phyloP scores from a whole-genome alignment of 1,140 invertebrate genomes.

The Drosophila malerkotliana region DNA sequence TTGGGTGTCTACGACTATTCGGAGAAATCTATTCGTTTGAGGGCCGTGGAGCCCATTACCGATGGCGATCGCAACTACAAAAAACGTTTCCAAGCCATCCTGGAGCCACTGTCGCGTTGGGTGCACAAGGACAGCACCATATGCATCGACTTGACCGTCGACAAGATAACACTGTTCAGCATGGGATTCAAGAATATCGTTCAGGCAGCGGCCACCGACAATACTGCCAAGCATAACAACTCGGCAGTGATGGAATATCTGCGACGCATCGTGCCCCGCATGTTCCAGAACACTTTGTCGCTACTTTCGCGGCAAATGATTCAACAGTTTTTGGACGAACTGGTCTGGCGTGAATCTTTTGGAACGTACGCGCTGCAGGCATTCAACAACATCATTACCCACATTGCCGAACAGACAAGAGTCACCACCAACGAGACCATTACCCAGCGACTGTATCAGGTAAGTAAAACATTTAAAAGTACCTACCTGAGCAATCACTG shows the following conservation, averaged over 20 bases:
- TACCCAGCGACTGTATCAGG: conserved; percentile 84
- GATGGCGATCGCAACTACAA: conserved; percentile 91
- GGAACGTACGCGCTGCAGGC: conserved; percentile 90
- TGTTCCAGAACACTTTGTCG: conserved; percentile 95
- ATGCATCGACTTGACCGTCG: conserved; percentile 92
- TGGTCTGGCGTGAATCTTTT: conserved; percentile 91
- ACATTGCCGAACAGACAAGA: conserved; percentile 91
- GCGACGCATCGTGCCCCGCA: conserved; percentile 92
- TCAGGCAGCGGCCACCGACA: conserved; percentile 88
- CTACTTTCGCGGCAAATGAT: conserved; percentile 92
- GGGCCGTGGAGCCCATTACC: conserved; percentile 91
- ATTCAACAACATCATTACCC: conserved; percentile 91
- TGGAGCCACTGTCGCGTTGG: conserved; percentile 91
- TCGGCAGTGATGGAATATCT: conserved; percentile 94
- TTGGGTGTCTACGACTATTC: conserved; percentile 92
- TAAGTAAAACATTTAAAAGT: conserved; percentile 24
- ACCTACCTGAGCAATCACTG: conserved; percentile 79
- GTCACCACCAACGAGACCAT: conserved; percentile 85
- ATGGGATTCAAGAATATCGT: conserved; percentile 91
- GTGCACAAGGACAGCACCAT: conserved; percentile 91
- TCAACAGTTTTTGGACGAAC: conserved; percentile 94
- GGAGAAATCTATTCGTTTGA: conserved; percentile 89
- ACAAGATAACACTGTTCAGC: conserved; percentile 89
- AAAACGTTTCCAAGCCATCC: conserved; percentile 90
- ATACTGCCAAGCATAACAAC: conserved; percentile 87